Evolutionary conservation across 1,140 invertebrate species (phyloP).

Genomic region (Phenacoccus solenopsis): DNA sequence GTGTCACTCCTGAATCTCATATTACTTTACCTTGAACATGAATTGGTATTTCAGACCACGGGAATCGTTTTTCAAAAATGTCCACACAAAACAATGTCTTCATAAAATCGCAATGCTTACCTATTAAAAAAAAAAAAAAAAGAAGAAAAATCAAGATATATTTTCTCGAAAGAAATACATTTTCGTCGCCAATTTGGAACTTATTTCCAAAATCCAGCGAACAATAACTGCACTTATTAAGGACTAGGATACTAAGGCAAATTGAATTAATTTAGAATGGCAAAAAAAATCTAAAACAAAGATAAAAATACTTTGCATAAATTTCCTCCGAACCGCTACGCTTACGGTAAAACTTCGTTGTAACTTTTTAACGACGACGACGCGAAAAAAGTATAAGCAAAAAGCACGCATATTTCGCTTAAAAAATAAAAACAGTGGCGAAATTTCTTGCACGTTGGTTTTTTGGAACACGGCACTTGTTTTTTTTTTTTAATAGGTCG

Average conservation of each 20-base stretch:
- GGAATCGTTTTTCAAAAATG: too few species aligned
- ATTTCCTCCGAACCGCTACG: background rate
- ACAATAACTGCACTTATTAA: too few species aligned
- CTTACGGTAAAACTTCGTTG: background rate
- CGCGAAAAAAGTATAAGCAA: background rate
- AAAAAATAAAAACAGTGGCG: background rate
- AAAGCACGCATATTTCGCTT: background rate
- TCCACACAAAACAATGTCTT: too few species aligned
- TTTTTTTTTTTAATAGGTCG: background rate
- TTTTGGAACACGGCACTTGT: background rate
- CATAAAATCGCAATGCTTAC: too few species aligned
- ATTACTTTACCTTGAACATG: too few species aligned
- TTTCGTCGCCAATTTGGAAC: too few species aligned
- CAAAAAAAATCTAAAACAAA: background rate
- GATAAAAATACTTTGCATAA: background rate
- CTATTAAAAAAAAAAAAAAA: too few species aligned
- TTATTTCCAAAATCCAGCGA: too few species aligned
- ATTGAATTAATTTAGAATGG: background rate
- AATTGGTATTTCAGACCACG: too few species aligned
- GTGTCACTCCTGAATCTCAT: too few species aligned
- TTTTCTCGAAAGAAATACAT: too few species aligned
- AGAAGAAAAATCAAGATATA: too few species aligned
- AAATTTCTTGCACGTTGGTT: background rate
- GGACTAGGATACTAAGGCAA: background rate
- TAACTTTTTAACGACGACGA: background rate